Evolutionary conservation across 2,113 vertebrate species (phyloP).

Genomic region (Phaethon lepturus): DNA sequence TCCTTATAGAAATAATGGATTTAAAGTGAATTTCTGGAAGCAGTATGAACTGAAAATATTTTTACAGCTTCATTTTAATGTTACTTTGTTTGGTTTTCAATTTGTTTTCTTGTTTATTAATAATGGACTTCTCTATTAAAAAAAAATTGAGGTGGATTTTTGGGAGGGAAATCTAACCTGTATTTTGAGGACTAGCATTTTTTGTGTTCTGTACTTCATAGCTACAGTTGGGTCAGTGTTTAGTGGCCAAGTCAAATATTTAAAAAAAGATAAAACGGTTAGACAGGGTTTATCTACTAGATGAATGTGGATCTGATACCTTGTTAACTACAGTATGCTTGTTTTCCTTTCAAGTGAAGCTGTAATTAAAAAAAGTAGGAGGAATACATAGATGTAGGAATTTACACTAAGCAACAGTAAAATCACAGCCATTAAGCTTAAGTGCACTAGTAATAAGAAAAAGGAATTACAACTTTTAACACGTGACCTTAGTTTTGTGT

Average conservation of each 20-base stretch:
- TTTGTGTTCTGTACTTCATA: background rate
- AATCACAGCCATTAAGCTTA: background rate
- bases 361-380: background rate
- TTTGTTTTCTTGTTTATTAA: background rate
- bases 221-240: background rate
- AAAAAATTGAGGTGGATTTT: background rate
- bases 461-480: background rate
- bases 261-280: fast-evolving
- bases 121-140: background rate
- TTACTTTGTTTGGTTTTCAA: background rate
- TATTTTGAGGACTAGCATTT: background rate
- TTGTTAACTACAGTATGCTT: background rate
- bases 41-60: background rate
- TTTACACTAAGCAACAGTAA: background rate
- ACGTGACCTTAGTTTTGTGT: background rate
- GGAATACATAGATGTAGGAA: background rate
- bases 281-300: background rate
- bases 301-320: background rate
- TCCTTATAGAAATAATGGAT: background rate
- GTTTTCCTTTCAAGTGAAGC: background rate
- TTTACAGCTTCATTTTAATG: background rate
- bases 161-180: background rate
- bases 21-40: background rate
- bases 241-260: background rate
- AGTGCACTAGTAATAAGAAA: background rate